phyloP scores from a whole-genome alignment of 2,888 invertebrate genomes.

The Rhimphoctona megacephalus region DNA sequence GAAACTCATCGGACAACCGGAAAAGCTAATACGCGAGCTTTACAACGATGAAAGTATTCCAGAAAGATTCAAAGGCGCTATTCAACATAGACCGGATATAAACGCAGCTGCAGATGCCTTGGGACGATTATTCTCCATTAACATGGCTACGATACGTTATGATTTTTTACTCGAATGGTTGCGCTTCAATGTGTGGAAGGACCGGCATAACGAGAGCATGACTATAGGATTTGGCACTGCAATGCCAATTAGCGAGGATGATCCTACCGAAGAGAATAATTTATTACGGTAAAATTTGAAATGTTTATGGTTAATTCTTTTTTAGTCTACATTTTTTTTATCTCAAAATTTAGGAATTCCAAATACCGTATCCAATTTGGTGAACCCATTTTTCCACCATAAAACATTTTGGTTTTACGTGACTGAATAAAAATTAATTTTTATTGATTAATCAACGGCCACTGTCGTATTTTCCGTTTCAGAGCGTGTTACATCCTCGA shows the following conservation, averaged over 20 bases:
- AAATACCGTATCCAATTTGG: neutral
- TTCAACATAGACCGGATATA: slow-evolving; percentile 84
- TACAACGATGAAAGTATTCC: slow-evolving; percentile 86
- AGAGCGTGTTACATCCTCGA: slow-evolving; percentile 83
- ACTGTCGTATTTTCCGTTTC: slow-evolving; percentile 20
- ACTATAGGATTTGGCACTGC: slow-evolving; percentile 73
- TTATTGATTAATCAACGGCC: neutral
- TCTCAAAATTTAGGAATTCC: neutral
- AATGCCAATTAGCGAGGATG: slow-evolving; percentile 62
- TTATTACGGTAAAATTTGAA: slow-evolving; percentile 73
- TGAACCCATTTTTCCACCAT: neutral
- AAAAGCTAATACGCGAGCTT: slow-evolving; percentile 84
- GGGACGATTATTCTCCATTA: slow-evolving; percentile 83
- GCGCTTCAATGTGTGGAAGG: slow-evolving; percentile 72
- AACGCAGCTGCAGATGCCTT: slow-evolving; percentile 85
- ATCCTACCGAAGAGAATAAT: slow-evolving; percentile 74
- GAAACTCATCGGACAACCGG: slow-evolving; percentile 82
- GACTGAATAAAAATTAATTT: neutral
- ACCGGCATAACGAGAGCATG: slow-evolving; percentile 74
- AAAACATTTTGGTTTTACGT: neutral
- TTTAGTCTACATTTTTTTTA: neutral
- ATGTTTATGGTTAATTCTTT: neutral
- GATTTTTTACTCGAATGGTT: slow-evolving; percentile 84
- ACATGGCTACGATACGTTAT: slow-evolving; percentile 82
- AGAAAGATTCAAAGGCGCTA: slow-evolving; percentile 79